Evolutionary conservation across 2,113 vertebrate genomes (phyloP), one percentile per base, ranked within the genome.

Genomic region (Macaca fascicularis): DNA sequence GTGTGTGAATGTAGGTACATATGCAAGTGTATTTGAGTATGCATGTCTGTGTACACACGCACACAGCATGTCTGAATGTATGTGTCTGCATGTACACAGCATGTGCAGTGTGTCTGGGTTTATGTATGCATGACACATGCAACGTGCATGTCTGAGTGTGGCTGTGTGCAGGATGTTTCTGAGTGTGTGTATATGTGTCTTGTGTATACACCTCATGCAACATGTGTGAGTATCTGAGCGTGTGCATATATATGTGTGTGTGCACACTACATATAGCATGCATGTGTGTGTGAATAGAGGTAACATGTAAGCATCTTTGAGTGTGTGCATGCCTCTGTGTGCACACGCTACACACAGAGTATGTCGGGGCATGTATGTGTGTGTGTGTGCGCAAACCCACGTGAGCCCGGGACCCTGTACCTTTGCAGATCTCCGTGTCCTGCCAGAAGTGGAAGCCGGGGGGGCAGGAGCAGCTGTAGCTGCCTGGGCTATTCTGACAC

Each of bases 391-490:
- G 6, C 1, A 10, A 0, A 12, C 48, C 6, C 16, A 30, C 0
- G 67, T 4, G 0, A 9, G 55, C 48, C 38, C 0, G 0, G 0
- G 98, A 38, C 20, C n/a, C 23, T 14, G 16, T 97, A 99, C 99
- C 99, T 99, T 99, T 99, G 16, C 99, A 99, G 2, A 99, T 99
- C 96, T 99, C 99, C 0, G 99, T 99, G 83, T 99, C 99, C 0
- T 99, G 98, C 96, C 98, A 99, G 98, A 99, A 99, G 98, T 99
- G 98, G 52, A 99, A 99, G 50, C 99, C 99, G 94, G 99, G 99
- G 32, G 99, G 99, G 96, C 99, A 99, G 97, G 99, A 99, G 98
- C 99, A 99, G 72, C 99, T 99, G 98, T 99, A 99, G 96, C 99
- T 99, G 90, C 99, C 99, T 0, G 99, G 99, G 0, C 99, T 99